Conservation (phyloP, 1,140 invertebrate genomes). For the Meloidogyne hapla region DNA sequence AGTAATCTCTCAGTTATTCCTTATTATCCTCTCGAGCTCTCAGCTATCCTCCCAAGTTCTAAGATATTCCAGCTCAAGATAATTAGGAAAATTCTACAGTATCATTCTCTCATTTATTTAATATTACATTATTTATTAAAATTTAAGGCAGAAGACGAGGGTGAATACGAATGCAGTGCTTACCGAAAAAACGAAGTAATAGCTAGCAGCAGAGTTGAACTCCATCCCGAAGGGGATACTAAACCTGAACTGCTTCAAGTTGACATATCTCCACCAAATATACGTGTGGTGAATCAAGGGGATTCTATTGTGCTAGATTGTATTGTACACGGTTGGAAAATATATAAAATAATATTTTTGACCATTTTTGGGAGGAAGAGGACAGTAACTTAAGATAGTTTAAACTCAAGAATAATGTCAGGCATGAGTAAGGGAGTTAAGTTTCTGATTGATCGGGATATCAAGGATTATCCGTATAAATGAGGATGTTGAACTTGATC, state of each 20-base stretch:
- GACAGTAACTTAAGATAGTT: no score
- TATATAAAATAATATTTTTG: slow-evolving; percentile 6
- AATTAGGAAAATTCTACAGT: not conserved
- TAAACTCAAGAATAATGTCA: no score
- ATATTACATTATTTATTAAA: not conserved
- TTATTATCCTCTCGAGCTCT: no score
- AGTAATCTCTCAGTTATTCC: no score
- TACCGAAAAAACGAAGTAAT: slow-evolving; percentile 59
- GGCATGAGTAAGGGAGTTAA: no score
- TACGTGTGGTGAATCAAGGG: slow-evolving; percentile 59
- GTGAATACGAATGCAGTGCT: slow-evolving; percentile 62
- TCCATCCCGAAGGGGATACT: slow-evolving; percentile 45
- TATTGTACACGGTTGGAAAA: slow-evolving; percentile 56
- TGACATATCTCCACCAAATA: slow-evolving; percentile 57
- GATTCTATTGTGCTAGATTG: slow-evolving; percentile 63
- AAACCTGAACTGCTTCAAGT: slow-evolving; percentile 51
- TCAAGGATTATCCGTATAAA: no score
- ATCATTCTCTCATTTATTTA: not conserved
- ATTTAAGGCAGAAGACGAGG: slow-evolving; percentile 51
- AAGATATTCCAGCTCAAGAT: not conserved
- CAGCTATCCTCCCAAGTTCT: no score
- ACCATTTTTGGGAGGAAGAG: not conserved
- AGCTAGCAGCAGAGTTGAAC: slow-evolving; percentile 48
- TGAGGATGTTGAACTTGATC: no score
- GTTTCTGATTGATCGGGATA: no score